These are phyloP conservation scores for Ciconia stormi DNA, from an alignment of 2,113 vertebrate species.

Conservation along the genomic window DNA sequence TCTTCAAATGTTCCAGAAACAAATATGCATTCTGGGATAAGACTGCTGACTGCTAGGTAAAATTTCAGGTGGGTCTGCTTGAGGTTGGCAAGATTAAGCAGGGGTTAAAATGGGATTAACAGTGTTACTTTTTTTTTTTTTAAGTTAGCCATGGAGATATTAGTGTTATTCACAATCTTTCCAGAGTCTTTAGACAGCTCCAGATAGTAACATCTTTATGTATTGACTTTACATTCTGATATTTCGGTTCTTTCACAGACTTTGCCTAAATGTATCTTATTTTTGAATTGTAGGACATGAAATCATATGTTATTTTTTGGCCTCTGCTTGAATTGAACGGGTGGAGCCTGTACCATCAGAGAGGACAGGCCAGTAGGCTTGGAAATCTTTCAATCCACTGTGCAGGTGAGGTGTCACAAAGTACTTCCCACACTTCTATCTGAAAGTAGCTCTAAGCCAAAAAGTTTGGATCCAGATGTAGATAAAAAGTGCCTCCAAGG, in stretches of 20 bases:
- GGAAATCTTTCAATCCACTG: background rate
- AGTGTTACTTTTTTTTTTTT: background rate
- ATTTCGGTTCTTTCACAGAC: background rate
- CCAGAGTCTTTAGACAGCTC: background rate
- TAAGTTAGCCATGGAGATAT: background rate
- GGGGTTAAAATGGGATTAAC: constrained; percentile 1
- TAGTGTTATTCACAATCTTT: background rate
- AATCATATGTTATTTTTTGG: background rate
- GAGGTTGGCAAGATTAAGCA: background rate
- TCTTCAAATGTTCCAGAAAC: constrained; percentile 53
- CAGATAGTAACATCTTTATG: background rate
- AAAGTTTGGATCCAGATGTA: background rate
- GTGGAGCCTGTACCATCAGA: background rate
- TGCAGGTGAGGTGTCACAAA: background rate
- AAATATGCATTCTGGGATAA: constrained; percentile 19
- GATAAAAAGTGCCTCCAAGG: background rate
- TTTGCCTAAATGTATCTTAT: background rate
- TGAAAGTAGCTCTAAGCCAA: background rate
- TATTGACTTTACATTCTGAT: background rate
- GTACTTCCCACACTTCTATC: constrained; percentile 3
- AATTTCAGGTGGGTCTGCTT: constrained; percentile 41
- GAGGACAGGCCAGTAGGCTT: background rate
- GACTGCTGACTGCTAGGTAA: background rate
- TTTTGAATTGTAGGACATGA: background rate
- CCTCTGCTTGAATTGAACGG: background rate